Conservation (phyloP, 2,113 vertebrate species). For the Lipophrys pholis region DNA sequence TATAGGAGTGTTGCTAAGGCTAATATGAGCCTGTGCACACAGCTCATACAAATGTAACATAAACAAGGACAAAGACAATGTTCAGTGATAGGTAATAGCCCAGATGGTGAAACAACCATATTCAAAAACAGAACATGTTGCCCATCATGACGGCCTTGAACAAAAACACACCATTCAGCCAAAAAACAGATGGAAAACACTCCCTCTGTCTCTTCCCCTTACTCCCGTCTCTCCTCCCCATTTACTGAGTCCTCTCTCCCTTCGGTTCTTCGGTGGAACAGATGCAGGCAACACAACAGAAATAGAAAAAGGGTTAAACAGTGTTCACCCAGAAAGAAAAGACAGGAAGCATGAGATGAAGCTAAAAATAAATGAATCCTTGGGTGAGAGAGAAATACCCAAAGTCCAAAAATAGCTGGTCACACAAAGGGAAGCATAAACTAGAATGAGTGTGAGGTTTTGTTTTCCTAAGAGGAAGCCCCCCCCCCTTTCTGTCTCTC, state of each 20-base stretch:
- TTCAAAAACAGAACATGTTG: constrained; percentile 69
- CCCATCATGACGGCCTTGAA: constrained; percentile 66
- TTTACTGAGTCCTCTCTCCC: constrained; percentile 22
- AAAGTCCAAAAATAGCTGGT: constrained; percentile 79
- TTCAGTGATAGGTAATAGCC: constrained; percentile 61
- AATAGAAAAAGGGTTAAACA: constrained; percentile 61
- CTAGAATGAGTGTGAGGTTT: constrained; percentile 63
- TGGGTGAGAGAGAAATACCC: constrained; percentile 67
- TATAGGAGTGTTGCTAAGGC: constrained; percentile 14
- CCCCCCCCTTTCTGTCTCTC: constrained; percentile 49
- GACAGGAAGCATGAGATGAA: constrained; percentile 56
- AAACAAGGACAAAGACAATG: constrained; percentile 57
- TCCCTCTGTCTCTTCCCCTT: constrained; percentile 64
- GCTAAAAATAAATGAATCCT: constrained; percentile 77
- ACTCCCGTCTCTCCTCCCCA: constrained; percentile 50
- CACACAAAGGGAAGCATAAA: constrained; percentile 82
- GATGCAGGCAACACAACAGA: constrained; percentile 62
- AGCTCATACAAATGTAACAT: constrained; percentile 38
- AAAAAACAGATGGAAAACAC: constrained; percentile 80
- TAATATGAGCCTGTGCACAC: constrained; percentile 17
- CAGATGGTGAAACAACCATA: constrained; percentile 71
- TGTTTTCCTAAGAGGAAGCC: constrained; percentile 73
- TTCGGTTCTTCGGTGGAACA: constrained; percentile 45
- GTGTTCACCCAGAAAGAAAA: constrained; percentile 56
- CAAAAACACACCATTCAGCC: constrained; percentile 71